Base-by-base conservation (phyloP, 2,113 vertebrate species). In the Thymallus thymallus region DNA sequence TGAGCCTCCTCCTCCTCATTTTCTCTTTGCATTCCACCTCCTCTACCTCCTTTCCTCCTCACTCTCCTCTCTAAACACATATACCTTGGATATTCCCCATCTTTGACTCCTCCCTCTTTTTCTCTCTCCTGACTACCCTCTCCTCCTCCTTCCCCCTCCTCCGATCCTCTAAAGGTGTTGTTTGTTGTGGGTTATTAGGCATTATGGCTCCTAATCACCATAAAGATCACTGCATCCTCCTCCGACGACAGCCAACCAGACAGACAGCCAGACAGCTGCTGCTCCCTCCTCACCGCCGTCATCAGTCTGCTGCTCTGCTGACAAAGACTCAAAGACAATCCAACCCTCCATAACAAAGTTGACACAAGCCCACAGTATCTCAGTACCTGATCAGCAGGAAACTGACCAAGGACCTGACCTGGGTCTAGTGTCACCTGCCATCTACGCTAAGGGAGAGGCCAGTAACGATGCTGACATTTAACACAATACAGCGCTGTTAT, bases 391-490 rank as follows among this genome's bases (percentile, higher is more conserved):
- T 78, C 63, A 73, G 64, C 32, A 62, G 56, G 67, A 51, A 18
- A 18, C 46, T 16, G 46, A 51, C 46, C 14, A 5, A 3, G 22
- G 58, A 58, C 63, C 35, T 82, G 72, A 80, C 60, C 69, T 76
- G 67, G 65, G 32, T 61, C 48, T 61, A 64, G 26, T 41, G 29
- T 12, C 64, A 76, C 56, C 45, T 14, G 41, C 30, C 71, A 46
- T 80, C 20, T 78, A 73, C 75, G 68, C 41, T 72, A 73, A 75
- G 6, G 70, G 29, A 73, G 55, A 72, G 64, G 61, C 73, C 46
- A 29, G 71, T 88, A 86, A 87, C 78, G 71, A 87, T 72, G 76
- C 72, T 86, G 88, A 88, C 85, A 88, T 91, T 88, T 84, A 84
- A 74, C 78, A 86, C 79, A 80, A 78, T 82, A 71, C 51, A 76